phyloP scores from a whole-genome alignment of 2,888 invertebrate genomes.

The Hypolimnas misippus region DNA sequence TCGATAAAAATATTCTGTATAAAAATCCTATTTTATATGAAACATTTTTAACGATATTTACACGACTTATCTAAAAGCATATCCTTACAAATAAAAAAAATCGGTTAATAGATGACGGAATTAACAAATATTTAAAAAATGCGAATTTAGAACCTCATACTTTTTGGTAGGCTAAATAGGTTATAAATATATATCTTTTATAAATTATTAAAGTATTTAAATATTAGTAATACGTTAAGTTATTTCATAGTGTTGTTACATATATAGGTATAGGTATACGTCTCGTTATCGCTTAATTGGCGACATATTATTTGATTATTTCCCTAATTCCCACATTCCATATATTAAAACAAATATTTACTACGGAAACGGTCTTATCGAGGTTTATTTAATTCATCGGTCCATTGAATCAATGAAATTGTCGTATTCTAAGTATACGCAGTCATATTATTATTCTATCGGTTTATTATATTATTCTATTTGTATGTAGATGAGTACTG shows the following conservation, averaged over 20 bases:
- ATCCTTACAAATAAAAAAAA: too few species aligned
- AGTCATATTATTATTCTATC: constrained; percentile 1
- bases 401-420: constrained; percentile 10
- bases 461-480: not conserved
- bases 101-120: too few species aligned
- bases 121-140: too few species aligned
- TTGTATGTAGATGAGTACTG: not conserved
- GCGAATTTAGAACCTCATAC: too few species aligned
- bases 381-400: constrained; percentile 27
- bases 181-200: too few species aligned
- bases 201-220: too few species aligned
- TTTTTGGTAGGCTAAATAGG: too few species aligned
- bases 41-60: too few species aligned
- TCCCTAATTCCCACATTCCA: constrained; percentile 63
- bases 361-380: constrained; percentile 55
- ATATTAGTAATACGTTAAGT: not conserved
- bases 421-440: not conserved
- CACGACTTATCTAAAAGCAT: too few species aligned
- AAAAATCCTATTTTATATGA: too few species aligned
- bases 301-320: constrained; percentile 43
- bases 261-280: not conserved
- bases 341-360: constrained; percentile 59
- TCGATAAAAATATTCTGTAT: too few species aligned
- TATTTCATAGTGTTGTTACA: not conserved
- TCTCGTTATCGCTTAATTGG: not conserved